Evolutionary conservation across 1,140 invertebrate genomes (phyloP), one percentile per base, ranked within the genome.

Genomic region (Aethina tumida): DNA sequence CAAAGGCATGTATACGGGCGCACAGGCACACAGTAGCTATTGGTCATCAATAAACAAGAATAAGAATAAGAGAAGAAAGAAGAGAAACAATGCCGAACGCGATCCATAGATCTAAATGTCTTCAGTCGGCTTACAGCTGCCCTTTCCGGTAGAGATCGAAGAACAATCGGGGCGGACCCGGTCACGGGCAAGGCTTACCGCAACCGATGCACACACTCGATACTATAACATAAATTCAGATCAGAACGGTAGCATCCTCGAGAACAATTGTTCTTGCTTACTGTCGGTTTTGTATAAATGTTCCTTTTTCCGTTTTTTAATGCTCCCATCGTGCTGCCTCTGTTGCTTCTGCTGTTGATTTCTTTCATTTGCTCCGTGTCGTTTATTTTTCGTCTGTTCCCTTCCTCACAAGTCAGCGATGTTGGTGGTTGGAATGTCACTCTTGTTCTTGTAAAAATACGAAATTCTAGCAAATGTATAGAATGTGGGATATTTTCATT

Each of bases 251-350:
- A 57, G 52, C 50, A 51, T 52, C 48, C 31, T 35, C 38, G 45
- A 50, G 46, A 57, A 57, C 55, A 55, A 57, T 57, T 55, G 55
- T 57, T 52, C 50, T 49, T 52, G 52, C 48, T 53, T 55, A 53
- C 47, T 48, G 52, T 54, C 54, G 43, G 47, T 56, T 52, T 51
- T 43, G 47, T 52, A 52, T 47, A 48, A 52, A 56, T 53, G 53
- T 54, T 53, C 32, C 39, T 30, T 34, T 49, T 36, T 45, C 24
- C 31, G 48, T 50, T 49, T 50, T 27, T 45, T 48, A 18, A 10
- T 46, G 20, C 35, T 35, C 12, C 17, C 13, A 8, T 21, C 20
- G 12, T n/a, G n/a, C n/a, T n/a, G n/a, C n/a, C n/a, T n/a, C n/a
- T n/a, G n/a, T n/a, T n/a, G n/a, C n/a, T n/a, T n/a, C n/a, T n/a